Conservation (phyloP, 2,888 invertebrate genomes). For the Melieria crassipennis region DNA sequence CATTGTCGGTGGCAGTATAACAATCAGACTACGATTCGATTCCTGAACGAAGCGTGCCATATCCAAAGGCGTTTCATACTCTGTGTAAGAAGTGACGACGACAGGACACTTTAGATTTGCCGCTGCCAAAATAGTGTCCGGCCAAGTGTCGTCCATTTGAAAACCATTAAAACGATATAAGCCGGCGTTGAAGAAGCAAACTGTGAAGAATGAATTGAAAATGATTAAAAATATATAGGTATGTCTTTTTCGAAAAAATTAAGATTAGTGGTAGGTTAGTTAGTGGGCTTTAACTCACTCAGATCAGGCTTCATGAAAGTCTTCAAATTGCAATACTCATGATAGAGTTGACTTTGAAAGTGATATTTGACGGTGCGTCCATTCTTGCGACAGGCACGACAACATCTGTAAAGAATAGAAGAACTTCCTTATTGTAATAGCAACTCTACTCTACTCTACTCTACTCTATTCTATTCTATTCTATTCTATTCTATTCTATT, state of each 20-base stretch:
- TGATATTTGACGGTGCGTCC: conserved; percentile 69
- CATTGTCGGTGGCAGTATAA: conserved; percentile 68
- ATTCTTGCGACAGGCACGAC: conserved; percentile 67
- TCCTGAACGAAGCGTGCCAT: conserved; percentile 69
- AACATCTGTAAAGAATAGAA: conserved; percentile 64
- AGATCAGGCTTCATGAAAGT: conserved; percentile 70
- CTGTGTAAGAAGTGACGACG: conserved; percentile 75
- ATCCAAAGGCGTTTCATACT: conserved; percentile 74
- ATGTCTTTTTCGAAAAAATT: not conserved
- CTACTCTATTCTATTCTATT: too few species aligned
- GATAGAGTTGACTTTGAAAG: conserved; percentile 68
- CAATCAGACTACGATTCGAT: conserved; percentile 67
- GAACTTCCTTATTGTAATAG: too few species aligned
- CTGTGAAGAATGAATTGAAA: conserved; percentile 54
- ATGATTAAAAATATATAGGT: not conserved
- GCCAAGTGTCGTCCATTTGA: conserved; percentile 75
- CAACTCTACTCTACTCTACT: too few species aligned
- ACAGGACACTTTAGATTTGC: conserved; percentile 71
- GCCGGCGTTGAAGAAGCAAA: conserved; percentile 79
- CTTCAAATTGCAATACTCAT: conserved; percentile 64
- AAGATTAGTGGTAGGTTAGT: not conserved
- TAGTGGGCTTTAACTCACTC: conserved; percentile 60
- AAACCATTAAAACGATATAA: conserved; percentile 75
- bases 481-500: too few species aligned
- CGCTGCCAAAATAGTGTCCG: conserved; percentile 71